Base-by-base conservation (phyloP, 2,888 invertebrate genomes). In the Alitta virens region DNA sequence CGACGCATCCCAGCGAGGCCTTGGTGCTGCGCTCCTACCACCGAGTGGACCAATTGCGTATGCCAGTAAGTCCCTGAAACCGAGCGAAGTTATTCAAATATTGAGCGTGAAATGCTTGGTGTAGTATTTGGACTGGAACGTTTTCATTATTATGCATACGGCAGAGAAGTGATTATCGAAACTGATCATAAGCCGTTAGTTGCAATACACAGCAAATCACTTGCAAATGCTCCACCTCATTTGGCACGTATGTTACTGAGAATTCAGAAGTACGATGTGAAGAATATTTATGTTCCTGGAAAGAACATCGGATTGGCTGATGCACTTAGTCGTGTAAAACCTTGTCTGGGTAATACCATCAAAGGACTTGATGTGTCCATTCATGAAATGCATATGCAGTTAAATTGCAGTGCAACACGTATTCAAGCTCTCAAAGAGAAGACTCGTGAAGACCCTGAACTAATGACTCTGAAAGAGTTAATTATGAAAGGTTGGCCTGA, bases 391-490 rank as follows among this genome's bases (percentile, higher is more conserved):
- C 18, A 56, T 25, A n/a, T 33, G 14, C 38, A 55, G 33, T 16
- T 27, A 26, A 55, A 24, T 18, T 21, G n/a, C 46, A 57, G 42
- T 21, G 26, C 23, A 23, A 2, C n/a, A 2, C 40, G 21, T 23
- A 21, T 68, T 1, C 59, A 60, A 16, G 63, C 63, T 18, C 16
- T 16, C 9, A 9, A 40, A 40, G 16, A 40, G 9, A 40, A 40
- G 16, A 40, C 40, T 9, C 12, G 12, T 40, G 40, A 16, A 16
- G 40, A 40, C 16, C 16, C 16, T 9, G 40, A 40, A 16, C 16
- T 40, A 40, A 40, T 12, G 16, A 40, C 16, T 9, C 40, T 40
- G 40, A 40, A 16, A 12, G 16, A 40, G 9, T 12, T 40, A 16
- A 16, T 40, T 9, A 12, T 12, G 12, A 9, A 40, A 40, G 40